Percentiles rank a stretch among this genome's conserved stretches.
These are phyloP conservation scores for Colletes collaris DNA, from an alignment of 2,888 invertebrate genomes.

Conservation along the genomic window DNA sequence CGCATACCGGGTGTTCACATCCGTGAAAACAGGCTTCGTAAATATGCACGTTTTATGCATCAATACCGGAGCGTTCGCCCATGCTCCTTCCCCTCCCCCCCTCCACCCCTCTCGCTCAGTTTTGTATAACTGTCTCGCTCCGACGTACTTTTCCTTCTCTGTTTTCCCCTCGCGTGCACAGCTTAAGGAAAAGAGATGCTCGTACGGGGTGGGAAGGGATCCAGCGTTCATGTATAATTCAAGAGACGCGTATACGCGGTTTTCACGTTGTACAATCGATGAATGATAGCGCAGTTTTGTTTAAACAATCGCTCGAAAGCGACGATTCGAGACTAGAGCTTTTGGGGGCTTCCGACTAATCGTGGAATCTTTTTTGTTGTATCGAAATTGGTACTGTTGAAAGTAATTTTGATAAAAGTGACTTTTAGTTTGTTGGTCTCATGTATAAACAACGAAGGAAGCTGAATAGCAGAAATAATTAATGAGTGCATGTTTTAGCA, in stretches of 20 bases:
- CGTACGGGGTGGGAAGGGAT: constrained; percentile 23
- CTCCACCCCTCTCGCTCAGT: constrained; percentile 32
- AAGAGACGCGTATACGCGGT: constrained; percentile 39
- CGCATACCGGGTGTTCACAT: constrained; percentile 82
- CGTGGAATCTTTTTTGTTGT: no score
- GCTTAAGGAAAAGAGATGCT: constrained; percentile 28
- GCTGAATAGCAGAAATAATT: no score
- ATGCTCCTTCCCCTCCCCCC: constrained; percentile 56
- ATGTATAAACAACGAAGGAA: no score
- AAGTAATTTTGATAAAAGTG: no score
- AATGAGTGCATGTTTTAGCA: no score
- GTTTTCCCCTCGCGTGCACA: not conserved
- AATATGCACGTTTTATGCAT: constrained; percentile 81
- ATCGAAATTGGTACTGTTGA: no score
- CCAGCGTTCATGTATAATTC: constrained; percentile 61
- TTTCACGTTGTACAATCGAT: constrained; percentile 54
- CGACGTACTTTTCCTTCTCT: constrained; percentile 12
- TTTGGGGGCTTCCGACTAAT: no score
- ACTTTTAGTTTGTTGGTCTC: no score
- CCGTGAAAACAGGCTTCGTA: constrained; percentile 82
- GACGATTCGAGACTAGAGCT: no score
- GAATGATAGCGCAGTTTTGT: constrained; percentile 42
- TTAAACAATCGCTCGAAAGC: constrained; percentile 27
- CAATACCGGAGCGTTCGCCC: constrained; percentile 72
- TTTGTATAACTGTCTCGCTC: constrained; percentile 25